Evolutionary conservation across 2,113 vertebrate genomes (phyloP).

Genomic region (Ophthalmolycus amberensis): DNA sequence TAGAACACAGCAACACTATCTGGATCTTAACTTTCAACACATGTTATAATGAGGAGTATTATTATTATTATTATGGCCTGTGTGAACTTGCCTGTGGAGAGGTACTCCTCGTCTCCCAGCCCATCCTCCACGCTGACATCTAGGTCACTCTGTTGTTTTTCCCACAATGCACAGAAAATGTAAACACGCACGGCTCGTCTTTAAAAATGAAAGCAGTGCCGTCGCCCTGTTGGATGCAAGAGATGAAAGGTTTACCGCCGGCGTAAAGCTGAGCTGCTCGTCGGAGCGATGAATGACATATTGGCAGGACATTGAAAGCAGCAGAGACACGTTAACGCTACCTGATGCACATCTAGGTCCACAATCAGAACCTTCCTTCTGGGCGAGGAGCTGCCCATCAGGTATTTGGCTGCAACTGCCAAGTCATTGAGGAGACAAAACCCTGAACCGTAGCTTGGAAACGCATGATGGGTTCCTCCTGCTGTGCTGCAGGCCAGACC

Average conservation of each 20-base stretch:
- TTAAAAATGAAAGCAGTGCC: conserved; percentile 78
- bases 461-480: conserved; percentile 78
- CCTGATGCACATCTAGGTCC: conserved; percentile 80
- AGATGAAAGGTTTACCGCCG: not conserved
- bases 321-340: conserved; percentile 8
- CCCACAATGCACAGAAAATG: conserved; percentile 77
- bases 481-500: conserved; percentile 79
- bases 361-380: conserved; percentile 71
- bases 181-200: conserved; percentile 75
- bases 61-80: not conserved
- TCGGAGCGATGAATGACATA: not conserved
- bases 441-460: conserved; percentile 70
- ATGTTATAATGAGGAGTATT: not conserved
- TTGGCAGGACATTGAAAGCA: not conserved
- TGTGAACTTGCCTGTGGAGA: conserved; percentile 58
- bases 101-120: conserved; percentile 69
- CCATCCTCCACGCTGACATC: conserved; percentile 71
- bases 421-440: conserved; percentile 79
- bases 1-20: not conserved
- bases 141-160: conserved; percentile 75
- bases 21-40: not conserved
- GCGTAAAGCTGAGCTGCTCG: not conserved
- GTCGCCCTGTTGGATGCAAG: conserved; percentile 65
- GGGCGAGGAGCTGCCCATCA: conserved; percentile 13
- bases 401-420: conserved; percentile 70